Conservation (phyloP, 2,113 vertebrate species). For the Tursiops truncatus region DNA sequence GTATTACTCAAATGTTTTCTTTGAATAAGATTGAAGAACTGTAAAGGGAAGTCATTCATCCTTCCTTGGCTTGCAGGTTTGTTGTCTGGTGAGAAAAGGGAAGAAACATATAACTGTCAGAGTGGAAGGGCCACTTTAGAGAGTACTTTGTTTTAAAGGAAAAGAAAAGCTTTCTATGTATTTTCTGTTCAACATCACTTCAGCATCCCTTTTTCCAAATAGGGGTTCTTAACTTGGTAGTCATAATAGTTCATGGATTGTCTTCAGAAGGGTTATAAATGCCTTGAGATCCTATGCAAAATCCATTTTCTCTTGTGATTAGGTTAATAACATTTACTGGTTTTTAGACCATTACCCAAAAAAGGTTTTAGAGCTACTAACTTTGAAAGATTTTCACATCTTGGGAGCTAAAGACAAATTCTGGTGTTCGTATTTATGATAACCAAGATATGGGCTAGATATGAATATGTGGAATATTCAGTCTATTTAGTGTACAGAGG, state of each 20-base stretch:
- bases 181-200: not conserved
- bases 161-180: not conserved
- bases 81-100: not conserved
- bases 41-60: slow-evolving; percentile 25
- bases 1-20: not conserved
- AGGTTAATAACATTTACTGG: not conserved
- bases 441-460: not conserved
- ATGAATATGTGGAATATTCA: not conserved
- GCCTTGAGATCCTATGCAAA: not conserved
- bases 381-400: not conserved
- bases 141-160: not conserved
- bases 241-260: not conserved
- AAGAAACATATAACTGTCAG: not conserved
- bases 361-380: not conserved
- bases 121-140: not conserved
- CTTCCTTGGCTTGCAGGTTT: not conserved
- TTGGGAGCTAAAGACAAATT: not conserved
- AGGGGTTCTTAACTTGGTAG: not conserved
- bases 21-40: not conserved
- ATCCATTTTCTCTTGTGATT: not conserved
- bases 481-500: not conserved
- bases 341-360: not conserved
- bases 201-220: not conserved
- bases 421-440: not conserved
- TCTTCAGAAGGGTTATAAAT: not conserved